Percentiles rank a stretch among this genome's conserved stretches.
These are phyloP conservation scores for Euclidia mi DNA, from an alignment of 2,888 invertebrate genomes.

Conservation along the genomic window DNA sequence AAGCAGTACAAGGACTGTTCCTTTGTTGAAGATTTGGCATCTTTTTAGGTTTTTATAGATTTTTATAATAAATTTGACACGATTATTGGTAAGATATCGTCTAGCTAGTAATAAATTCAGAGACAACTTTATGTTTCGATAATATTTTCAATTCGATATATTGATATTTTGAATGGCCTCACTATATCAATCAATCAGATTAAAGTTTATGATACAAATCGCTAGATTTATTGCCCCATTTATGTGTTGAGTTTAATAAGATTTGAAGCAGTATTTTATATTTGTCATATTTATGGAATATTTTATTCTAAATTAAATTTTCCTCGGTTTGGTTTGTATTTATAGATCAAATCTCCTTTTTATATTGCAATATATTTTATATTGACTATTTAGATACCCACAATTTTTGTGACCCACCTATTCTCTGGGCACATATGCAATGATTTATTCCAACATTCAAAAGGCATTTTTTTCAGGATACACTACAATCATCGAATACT, in stretches of 20 bases:
- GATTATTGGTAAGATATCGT: constrained; percentile 9
- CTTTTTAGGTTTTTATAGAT: no score
- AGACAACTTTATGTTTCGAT: constrained; percentile 36
- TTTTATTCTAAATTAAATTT: neutral
- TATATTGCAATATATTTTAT: no score
- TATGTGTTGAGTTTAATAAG: constrained; percentile 30
- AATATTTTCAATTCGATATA: constrained; percentile 45
- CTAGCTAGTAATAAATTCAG: constrained; percentile 8
- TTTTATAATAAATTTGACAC: constrained; percentile 12
- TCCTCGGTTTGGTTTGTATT: constrained; percentile 8
- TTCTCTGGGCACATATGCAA: no score
- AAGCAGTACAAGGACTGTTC: no score
- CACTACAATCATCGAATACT: no score
- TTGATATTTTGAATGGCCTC: constrained; percentile 29
- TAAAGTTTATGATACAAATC: constrained; percentile 47
- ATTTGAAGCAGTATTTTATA: constrained; percentile 32
- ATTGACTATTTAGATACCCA: no score
- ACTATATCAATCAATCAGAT: constrained; percentile 49
- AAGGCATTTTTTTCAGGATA: no score
- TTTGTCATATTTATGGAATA: constrained; percentile 28
- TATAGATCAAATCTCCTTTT: no score
- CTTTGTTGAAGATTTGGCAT: no score
- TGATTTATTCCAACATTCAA: no score
- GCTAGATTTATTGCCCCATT: constrained; percentile 41
- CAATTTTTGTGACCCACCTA: no score